Evolutionary conservation across 2,113 vertebrate species (phyloP), one percentile per base, ranked within the genome.

Genomic region (Otocyon megalotis): DNA sequence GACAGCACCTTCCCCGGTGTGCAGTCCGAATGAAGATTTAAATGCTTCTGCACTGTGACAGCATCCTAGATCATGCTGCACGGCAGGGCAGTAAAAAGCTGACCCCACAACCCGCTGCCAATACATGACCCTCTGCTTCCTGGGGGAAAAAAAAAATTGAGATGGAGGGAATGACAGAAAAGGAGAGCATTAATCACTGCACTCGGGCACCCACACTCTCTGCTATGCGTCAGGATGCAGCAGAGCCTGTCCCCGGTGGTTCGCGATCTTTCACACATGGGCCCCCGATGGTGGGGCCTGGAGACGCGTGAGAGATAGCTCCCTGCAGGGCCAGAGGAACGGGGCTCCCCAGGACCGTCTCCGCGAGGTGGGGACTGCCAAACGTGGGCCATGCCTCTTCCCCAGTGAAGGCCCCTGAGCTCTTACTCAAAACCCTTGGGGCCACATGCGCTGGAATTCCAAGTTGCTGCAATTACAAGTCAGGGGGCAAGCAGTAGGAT

Each of bases 281-380:
- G 19, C 0, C 7, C 32, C 13, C 0, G 0, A 9, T 37, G 5
- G 32, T 30, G 32, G n/a, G 7, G 83, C 65, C 58, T 26, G 30
- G 65, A 43, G 10, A 13, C n/a, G 37, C 53, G 1, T 0, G 5
- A 7, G 8, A 1, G 69, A 22, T 56, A 90, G 53, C 24, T 54
- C 24, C 20, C 17, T 28, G 32, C 7, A 16, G 30, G 3, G 48
- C 6, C 14, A 26, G 37, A n/a, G 86, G 60, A 83, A 77, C 5
- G 24, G 15, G 60, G 63, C 3, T 37, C n/a, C 88, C 0, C 0
- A 50, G 43, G 54, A 90, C 1, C 17, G 2, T 20, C 56, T 43
- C 10, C 5, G 2, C 2, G 10, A 63, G 4, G 63, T 19, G 53
- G 28, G 9, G 56, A 80, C 35, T 62, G 17, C 48, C 48, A 71